Base-by-base conservation (phyloP, 2,888 invertebrate genomes). In the Erebia epiphron region DNA sequence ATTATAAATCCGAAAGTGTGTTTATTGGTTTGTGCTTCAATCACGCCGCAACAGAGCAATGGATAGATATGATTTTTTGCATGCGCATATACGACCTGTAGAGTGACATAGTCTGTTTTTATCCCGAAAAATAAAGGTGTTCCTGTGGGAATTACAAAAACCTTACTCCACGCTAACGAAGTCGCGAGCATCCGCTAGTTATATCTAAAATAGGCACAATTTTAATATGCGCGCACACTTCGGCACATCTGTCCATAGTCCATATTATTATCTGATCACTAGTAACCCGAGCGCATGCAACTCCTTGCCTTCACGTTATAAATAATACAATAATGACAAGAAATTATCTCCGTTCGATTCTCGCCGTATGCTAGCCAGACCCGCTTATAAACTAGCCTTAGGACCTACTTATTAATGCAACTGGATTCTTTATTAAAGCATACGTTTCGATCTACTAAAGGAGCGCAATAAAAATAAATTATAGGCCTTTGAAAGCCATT, bases 311-410 rank as follows among this genome's bases (percentile, higher is more conserved):
- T 83, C 80, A 83, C 77, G 86, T 88, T 92, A 92, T 92, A 91
- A 92, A 91, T 92, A 92, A 91, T 88, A 85, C 85, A 79, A 83
- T 92, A 92, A 92, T 92, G 92, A 92, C 92, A 91, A 92, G 90
- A 87, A 90, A 91, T 92, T 92, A 91, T 91, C 85, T 85, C 86
- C 86, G 86, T 73, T 88, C 78, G 77, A 88, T 84, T 84, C 86
- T 83, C 86, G 83, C 84, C 86, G 87, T 87, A 87, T 79, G 83
- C 82, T 82, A 85, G 83, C 80, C 80, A 81, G 82, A 84, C 84
- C 83, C 82, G 86, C 85, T 86, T 84, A 76, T 82, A 83, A 86
- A 86, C 74, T 82, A 80, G 86, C 83, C 82, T 79, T 78, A 80
- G 79, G 78, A 75, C 80, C 79, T 85, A 81, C 83, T 84, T 84